A percentile compares a stretch with the other conserved stretches of the same genome.
Evolutionary conservation across 2,113 vertebrate genomes (phyloP).

Genomic region (Ciconia boyciana): DNA sequence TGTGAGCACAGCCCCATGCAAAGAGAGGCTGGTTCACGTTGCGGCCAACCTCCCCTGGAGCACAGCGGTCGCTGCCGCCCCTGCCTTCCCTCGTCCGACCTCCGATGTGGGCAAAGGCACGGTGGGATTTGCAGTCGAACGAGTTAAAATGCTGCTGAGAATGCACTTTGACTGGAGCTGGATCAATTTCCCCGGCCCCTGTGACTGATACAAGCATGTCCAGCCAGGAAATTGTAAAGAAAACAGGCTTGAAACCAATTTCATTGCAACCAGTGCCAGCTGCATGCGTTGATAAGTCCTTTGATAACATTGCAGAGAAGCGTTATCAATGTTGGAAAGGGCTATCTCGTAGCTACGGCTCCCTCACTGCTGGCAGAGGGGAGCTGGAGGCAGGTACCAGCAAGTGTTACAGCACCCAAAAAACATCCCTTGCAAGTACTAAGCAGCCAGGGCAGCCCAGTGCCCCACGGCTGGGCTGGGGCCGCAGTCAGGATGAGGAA

Average conservation of each 20-base stretch:
- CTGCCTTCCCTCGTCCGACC: background rate
- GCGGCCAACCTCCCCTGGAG: accelerated
- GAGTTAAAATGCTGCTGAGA: background rate
- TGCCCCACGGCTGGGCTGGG: background rate
- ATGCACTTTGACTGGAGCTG: accelerated
- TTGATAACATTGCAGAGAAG: background rate
- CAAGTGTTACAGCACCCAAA: background rate
- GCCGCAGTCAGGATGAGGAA: background rate
- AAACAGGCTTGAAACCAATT: conserved; percentile 37
- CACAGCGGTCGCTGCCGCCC: background rate
- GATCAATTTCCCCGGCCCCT: background rate
- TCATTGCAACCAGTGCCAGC: background rate
- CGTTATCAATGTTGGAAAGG: background rate
- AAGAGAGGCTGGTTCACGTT: background rate
- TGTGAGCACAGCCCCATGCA: background rate
- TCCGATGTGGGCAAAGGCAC: background rate
- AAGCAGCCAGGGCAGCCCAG: background rate
- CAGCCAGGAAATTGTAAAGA: background rate
- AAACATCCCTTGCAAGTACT: background rate
- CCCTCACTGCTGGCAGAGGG: background rate
- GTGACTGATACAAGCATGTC: background rate
- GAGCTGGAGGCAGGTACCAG: background rate
- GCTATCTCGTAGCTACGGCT: background rate
- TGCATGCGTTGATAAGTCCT: background rate
- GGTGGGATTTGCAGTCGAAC: background rate